A percentile compares a stretch with the other conserved stretches of the same genome.
phyloP scores from a whole-genome alignment of 2,888 invertebrate species.

The Lycaena phlaeas region DNA sequence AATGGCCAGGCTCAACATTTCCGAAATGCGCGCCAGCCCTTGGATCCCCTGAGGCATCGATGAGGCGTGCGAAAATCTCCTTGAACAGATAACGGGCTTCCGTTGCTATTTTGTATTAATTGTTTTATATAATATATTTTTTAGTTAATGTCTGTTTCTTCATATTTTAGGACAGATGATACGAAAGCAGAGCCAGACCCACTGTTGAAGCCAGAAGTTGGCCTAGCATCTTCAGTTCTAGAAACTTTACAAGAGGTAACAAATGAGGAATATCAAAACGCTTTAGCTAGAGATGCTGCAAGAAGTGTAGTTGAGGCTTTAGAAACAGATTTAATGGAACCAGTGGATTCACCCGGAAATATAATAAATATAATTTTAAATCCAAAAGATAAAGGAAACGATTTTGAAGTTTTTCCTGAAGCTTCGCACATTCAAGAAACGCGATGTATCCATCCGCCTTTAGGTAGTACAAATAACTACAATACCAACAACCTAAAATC shows the following conservation, averaged over 20 bases:
- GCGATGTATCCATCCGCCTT: slow-evolving; percentile 30
- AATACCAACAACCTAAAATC: neutral
- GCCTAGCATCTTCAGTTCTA: slow-evolving; percentile 52
- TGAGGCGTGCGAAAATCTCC: no score
- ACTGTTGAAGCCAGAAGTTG: slow-evolving; percentile 55
- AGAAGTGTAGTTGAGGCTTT: slow-evolving; percentile 27
- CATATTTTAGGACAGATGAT: slow-evolving; percentile 27
- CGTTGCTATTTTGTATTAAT: no score
- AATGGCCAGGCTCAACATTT: no score
- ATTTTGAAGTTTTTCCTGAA: slow-evolving; percentile 31
- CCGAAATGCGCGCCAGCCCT: no score
- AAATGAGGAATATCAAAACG: slow-evolving; percentile 54
- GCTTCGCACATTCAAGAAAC: slow-evolving; percentile 40
- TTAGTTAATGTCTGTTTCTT: neutral
- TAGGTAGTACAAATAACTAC: slow-evolving; percentile 21
- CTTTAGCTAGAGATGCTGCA: slow-evolving; percentile 49
- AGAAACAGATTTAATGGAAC: slow-evolving; percentile 24
- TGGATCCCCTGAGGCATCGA: no score
- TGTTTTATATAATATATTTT: no score
- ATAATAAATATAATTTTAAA: slow-evolving; percentile 41
- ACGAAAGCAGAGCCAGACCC: slow-evolving; percentile 41
- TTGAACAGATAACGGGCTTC: no score
- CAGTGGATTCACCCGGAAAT: slow-evolving; percentile 32
- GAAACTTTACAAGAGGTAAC: slow-evolving; percentile 53
- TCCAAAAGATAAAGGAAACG: slow-evolving; percentile 24